Evolutionary conservation across 2,888 invertebrate genomes (phyloP), one percentile per base, ranked within the genome.

Genomic region (Encarsia formosa): DNA sequence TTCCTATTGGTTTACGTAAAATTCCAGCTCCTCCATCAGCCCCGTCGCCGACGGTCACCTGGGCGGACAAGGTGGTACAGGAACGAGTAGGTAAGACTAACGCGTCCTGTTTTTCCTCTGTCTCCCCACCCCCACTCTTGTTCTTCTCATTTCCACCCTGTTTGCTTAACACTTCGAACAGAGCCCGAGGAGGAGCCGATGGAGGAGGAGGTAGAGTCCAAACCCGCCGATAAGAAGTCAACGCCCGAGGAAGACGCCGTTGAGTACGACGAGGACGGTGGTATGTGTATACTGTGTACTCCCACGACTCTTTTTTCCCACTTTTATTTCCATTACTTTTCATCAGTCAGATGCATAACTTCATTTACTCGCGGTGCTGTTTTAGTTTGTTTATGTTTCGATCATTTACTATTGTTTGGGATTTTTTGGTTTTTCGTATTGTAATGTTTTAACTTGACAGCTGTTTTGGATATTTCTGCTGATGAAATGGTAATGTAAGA

Each of bases 201-300:
- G 34, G 40, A 49, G 34, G 24, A 47, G 20, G 44, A 52, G 31
- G 26, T 42, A 42, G 42, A 38, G 20, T 5, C 16, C 24, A 9
- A 47, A 39, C 29, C 23, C 26, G 44, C 53, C 11, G 57, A 47
- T 47, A 49, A 58, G 6, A 47, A 20, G 31, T 47, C 51, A 20
- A 52, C 59, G 52, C 43, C 45, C 37, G 59, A 62, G 44, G 29
- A 50, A 13, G 20, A 50, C 13, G 57, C 61, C 40, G 29, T 46
- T 6, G 61, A 53, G 44, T 47, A 44, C 47, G 50, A 56, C 41
- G 48, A 49, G 47, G 18, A 56, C 19, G 53, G 52, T 4, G 53
- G 53, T 56, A 50, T 37, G 56, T 52, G 26, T 9, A 13, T 29
- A 29, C 13, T 29, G 29, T 29, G 29, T 29, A 8, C 29, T 29